phyloP scores from a whole-genome alignment of 2,797 vertebrate species.

The Pogoniulus pusillus region DNA sequence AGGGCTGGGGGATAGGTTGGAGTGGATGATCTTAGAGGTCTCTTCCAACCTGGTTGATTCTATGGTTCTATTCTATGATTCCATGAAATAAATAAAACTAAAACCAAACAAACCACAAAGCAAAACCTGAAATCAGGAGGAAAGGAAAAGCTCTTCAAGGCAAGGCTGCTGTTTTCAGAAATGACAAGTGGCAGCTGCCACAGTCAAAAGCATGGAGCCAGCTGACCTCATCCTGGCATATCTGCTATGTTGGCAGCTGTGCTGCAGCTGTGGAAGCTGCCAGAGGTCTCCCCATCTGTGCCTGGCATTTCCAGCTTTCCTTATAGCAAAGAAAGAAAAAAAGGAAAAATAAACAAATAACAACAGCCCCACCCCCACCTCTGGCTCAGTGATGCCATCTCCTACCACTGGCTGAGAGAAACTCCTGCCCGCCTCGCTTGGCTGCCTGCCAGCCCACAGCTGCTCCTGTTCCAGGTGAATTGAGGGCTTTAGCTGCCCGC shows the following conservation, averaged over 20 bases:
- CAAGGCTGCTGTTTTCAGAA: not conserved
- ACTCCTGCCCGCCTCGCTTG: not conserved
- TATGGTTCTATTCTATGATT: too few species aligned
- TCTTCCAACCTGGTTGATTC: too few species aligned
- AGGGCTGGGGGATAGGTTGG: too few species aligned
- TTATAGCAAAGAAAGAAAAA: not conserved
- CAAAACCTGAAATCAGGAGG: not conserved
- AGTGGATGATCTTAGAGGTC: too few species aligned
- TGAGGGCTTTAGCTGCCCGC: rapidly evolving
- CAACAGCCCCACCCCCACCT: too few species aligned
- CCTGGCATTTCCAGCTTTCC: not conserved
- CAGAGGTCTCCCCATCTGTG: not conserved
- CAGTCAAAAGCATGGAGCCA: rapidly evolving
- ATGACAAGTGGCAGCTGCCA: not conserved
- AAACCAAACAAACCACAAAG: too few species aligned
- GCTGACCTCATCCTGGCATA: not conserved
- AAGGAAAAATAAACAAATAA: not conserved
- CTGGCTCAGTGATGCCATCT: not conserved
- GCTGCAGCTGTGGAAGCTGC: not conserved
- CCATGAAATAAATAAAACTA: not conserved
- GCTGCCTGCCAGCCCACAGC: not conserved
- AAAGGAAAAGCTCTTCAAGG: not conserved
- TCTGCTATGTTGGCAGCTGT: not conserved
- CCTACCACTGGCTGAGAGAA: not conserved
- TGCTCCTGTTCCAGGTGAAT: not conserved